Evolutionary conservation across 64 coral and sea anemone genomes (phyloP).

Genomic region (Acropora tenuis): DNA sequence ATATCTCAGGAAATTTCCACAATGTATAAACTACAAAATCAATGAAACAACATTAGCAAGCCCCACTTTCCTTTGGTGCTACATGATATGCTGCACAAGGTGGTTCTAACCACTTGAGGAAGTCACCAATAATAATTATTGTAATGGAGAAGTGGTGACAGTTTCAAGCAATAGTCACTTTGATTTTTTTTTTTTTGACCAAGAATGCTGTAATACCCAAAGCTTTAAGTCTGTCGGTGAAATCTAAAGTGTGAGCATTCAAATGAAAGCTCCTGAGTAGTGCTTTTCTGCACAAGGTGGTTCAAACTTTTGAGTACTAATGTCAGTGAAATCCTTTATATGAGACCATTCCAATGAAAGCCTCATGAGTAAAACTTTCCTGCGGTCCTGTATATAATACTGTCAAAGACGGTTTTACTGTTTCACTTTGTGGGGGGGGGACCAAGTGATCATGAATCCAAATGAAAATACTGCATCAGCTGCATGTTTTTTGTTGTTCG

Average conservation of each 20-base stretch:
- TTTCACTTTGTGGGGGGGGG: background rate
- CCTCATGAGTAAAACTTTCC: no score
- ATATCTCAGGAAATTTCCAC: constrained; percentile 83
- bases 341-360: background rate
- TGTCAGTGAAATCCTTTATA: background rate
- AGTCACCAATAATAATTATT: background rate
- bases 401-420: background rate
- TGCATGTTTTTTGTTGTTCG: no score
- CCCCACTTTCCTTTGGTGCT: background rate
- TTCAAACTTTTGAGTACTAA: background rate
- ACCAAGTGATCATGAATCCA: no score
- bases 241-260: background rate
- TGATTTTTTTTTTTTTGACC: constrained; percentile 19
- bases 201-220: no score
- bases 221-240: background rate
- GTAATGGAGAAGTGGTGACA: no score
- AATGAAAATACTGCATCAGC: no score
- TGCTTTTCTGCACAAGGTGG: background rate
- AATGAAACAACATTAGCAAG: background rate
- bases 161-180: background rate
- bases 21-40: constrained; percentile 78
- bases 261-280: background rate
- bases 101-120: background rate
- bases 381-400: background rate
- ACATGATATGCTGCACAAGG: background rate